Evolutionary conservation across 1,140 invertebrate genomes (phyloP), one percentile per base, ranked within the genome.

Genomic region (Polyergus mexicanus): DNA sequence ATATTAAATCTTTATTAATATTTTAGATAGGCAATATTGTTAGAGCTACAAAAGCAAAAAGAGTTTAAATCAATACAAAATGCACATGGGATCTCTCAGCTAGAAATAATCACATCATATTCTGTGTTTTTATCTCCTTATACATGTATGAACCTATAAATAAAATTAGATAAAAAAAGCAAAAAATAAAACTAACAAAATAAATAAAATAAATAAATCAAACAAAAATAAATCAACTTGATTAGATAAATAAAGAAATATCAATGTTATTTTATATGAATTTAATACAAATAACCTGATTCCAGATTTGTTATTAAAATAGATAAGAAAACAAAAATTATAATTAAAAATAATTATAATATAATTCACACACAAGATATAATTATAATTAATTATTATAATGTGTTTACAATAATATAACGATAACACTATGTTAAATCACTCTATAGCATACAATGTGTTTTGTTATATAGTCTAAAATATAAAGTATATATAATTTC

Each of bases 81-180:
- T 74, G 69, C 54, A 72, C 62, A 81, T 76, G 86, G 66, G 41
- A 80, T 91, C 47, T 89, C 94, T 95, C 93, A 95, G 94, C 94
- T 95, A 92, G 94, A 94, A 90, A 91, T 89, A 89, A 95, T 93
- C 91, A 95, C 93, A 91, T 95, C 94, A 93, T 95, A 95, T 87
- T 95, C 94, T 77, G 92, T 93, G 88, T 91, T 90, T 91, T 94
- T 94, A 94, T 95, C 93, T 81, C 94, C 94, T 54, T 93, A 90
- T 89, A 93, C 88, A 89, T 92, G 92, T 92, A 93, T 86, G 88
- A 94, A 93, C 94, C 94, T 95, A 95, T 71, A 94, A 94, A 94
- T 90, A 65, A 88, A 95, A 95, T 93, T 90, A 92, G 92, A 92
- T 86, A 89, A 92, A 88, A 86, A 90, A 90, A 44, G n/a, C 10